Percentiles rank a stretch among this genome's conserved stretches.
Evolutionary conservation across 2,888 invertebrate genomes (phyloP).

Genomic region (Allolobophora icterica): DNA sequence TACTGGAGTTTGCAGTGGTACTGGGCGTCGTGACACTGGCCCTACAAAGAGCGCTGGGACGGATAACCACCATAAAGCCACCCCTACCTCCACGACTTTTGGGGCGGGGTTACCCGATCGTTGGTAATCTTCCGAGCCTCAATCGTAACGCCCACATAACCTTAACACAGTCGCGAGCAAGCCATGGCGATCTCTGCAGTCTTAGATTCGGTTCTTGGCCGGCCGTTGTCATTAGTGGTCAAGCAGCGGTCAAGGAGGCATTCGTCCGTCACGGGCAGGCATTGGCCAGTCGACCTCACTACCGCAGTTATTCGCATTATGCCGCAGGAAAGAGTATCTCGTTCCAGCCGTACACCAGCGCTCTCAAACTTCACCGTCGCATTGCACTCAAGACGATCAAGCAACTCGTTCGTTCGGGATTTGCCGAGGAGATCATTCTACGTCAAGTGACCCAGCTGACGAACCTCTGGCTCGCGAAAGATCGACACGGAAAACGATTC

Average conservation of each 20-base stretch:
- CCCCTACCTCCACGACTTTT: neutral
- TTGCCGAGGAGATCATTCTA: constrained; percentile 32
- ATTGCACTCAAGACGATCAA: constrained; percentile 53
- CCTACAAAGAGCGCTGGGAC: neutral
- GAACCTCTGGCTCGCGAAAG: constrained; percentile 18
- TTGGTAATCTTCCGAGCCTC: constrained; percentile 55
- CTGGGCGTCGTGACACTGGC: neutral
- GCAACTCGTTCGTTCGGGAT: constrained; percentile 34
- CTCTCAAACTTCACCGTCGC: constrained; percentile 55
- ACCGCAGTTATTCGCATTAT: constrained; percentile 57
- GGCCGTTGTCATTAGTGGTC: constrained; percentile 57
- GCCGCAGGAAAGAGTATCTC: constrained; percentile 59
- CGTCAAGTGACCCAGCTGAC: constrained; percentile 34
- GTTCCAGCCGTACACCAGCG: constrained; percentile 55
- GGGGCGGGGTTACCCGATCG: constrained; percentile 52
- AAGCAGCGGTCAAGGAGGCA: constrained; percentile 52
- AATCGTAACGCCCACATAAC: constrained; percentile 55
- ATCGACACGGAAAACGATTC: constrained; percentile 40
- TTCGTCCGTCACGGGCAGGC: constrained; percentile 55
- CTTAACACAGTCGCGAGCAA: constrained; percentile 50
- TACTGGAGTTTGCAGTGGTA: neutral
- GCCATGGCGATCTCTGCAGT: constrained; percentile 57
- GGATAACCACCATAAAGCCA: neutral
- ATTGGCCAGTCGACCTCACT: constrained; percentile 58
- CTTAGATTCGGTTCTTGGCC: constrained; percentile 56